phyloP scores from a whole-genome alignment of 2,888 invertebrate genomes.

The Oscheius sp. region DNA sequence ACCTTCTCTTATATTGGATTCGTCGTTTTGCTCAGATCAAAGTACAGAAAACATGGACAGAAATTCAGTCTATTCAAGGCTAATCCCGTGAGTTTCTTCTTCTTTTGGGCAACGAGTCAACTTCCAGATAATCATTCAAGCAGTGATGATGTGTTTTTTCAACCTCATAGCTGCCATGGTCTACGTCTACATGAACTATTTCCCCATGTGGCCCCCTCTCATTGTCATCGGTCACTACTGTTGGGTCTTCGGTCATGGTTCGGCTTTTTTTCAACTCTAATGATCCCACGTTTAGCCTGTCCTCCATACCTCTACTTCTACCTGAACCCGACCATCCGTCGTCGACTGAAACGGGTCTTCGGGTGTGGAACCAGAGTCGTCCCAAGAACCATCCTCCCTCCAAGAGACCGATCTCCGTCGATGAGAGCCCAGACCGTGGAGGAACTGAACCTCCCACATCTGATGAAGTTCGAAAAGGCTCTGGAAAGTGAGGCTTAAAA shows the following conservation, averaged over 20 bases:
- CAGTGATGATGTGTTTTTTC: constrained; percentile 20
- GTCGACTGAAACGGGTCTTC: not conserved
- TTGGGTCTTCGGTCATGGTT: constrained; percentile 22
- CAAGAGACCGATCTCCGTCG: not conserved
- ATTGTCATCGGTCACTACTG: constrained; percentile 10
- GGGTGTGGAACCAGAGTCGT: not conserved
- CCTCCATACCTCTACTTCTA: constrained; percentile 15
- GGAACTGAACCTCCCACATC: not conserved
- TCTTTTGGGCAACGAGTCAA: not conserved
- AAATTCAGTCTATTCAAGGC: constrained; percentile 13
- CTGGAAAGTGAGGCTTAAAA: not conserved
- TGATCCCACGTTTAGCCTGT: constrained; percentile 2
- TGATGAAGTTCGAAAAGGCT: not conserved
- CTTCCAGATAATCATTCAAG: constrained; percentile 19
- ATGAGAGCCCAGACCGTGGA: not conserved
- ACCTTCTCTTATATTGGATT: not conserved
- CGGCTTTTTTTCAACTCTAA: no score
- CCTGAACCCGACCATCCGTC: constrained; percentile 18
- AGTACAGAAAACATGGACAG: constrained; percentile 17
- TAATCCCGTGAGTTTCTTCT: constrained; percentile 7
- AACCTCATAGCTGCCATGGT: constrained; percentile 16
- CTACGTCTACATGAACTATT: constrained; percentile 25
- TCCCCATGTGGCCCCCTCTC: constrained; percentile 21
- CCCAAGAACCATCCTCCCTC: not conserved
- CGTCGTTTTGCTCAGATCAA: constrained; percentile 9